phyloP scores from a whole-genome alignment of 2,797 vertebrate genomes.

The Delichon dasypus region DNA sequence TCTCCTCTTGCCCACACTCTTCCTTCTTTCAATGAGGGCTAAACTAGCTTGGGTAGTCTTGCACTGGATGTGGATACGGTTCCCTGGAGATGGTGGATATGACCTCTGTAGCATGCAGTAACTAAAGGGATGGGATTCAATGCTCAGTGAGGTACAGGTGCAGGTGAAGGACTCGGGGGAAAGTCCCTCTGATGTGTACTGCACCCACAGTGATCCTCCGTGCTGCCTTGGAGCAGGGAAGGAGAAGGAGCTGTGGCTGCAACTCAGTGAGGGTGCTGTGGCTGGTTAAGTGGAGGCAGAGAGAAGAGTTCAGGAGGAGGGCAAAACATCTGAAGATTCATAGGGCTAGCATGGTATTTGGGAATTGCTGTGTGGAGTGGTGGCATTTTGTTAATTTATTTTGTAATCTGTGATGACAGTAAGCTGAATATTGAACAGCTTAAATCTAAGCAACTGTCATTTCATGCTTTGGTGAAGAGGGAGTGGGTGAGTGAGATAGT shows the following conservation, averaged over 20 bases:
- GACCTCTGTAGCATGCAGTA: neutral
- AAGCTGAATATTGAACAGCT: slow-evolving; percentile 28
- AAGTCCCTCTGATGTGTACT: neutral
- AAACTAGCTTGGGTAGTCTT: neutral
- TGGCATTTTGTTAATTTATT: slow-evolving; percentile 16
- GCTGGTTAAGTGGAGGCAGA: neutral
- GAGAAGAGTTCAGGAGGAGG: neutral
- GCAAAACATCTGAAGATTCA: neutral
- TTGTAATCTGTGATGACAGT: slow-evolving; percentile 27
- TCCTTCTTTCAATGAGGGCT: neutral
- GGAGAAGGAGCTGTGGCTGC: neutral
- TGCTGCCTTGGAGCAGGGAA: neutral
- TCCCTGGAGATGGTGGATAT: neutral
- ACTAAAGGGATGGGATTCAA: neutral
- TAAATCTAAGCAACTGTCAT: slow-evolving; percentile 44
- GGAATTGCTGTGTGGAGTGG: neutral
- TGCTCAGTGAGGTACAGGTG: neutral
- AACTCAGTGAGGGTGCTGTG: fast-evolving
- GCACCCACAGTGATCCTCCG: neutral
- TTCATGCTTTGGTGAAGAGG: slow-evolving; percentile 32
- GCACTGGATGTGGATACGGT: neutral
- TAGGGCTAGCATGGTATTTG: neutral
- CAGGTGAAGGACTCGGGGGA: neutral
- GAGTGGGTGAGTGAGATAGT: slow-evolving; percentile 44
- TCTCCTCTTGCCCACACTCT: neutral